phyloP scores from a whole-genome alignment of 1,140 invertebrate species.

The Pseudoatta argentina region DNA sequence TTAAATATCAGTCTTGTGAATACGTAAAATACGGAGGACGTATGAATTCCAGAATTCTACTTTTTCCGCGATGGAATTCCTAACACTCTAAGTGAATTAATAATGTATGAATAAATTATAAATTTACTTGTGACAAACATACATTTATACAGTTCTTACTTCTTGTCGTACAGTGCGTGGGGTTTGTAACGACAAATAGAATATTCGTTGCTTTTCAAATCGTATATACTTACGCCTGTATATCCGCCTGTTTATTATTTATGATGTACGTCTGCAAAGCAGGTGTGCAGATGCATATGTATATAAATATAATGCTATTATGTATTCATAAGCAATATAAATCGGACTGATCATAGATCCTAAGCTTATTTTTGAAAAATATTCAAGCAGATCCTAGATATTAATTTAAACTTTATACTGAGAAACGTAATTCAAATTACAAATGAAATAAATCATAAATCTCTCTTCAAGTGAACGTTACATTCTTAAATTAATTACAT shows the following conservation, averaged over 20 bases:
- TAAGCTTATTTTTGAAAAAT: background rate
- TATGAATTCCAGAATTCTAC: background rate
- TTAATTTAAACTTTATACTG: too few species aligned
- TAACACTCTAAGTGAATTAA: background rate
- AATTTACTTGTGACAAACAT: background rate
- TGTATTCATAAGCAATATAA: slow-evolving; percentile 18
- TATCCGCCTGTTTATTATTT: slow-evolving; percentile 32
- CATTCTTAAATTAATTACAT: background rate
- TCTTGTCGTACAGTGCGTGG: background rate
- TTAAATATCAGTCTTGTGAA: background rate
- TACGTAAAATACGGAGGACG: background rate
- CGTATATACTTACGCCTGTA: background rate
- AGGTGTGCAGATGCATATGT: background rate
- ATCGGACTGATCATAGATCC: slow-evolving; percentile 14
- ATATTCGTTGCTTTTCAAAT: slow-evolving; percentile 3
- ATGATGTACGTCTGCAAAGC: slow-evolving; percentile 20
- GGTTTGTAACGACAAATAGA: background rate
- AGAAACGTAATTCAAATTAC: too few species aligned
- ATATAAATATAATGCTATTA: background rate
- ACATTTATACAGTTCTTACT: background rate
- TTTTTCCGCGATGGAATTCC: background rate
- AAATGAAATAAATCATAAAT: background rate
- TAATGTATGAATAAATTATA: background rate
- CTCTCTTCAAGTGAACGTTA: background rate
- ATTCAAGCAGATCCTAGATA: background rate